Evolutionary conservation across 2,888 invertebrate species (phyloP).

Genomic region (Ischnus inquisitorius): DNA sequence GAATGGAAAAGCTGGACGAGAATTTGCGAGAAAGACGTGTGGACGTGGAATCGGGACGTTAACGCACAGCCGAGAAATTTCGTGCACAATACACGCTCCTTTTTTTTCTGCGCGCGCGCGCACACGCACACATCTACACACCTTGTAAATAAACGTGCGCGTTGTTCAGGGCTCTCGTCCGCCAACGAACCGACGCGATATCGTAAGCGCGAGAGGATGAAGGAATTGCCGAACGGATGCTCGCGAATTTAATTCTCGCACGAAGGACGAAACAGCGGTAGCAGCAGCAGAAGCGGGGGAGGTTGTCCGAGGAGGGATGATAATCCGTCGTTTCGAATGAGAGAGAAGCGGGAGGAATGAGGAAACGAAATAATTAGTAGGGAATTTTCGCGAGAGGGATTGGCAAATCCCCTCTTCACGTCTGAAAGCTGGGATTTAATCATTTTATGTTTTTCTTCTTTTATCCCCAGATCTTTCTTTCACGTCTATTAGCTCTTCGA

Average conservation of each 20-base stretch:
- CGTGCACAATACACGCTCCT: neutral
- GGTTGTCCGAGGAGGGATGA: slow-evolving; percentile 23
- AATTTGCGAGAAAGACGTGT: neutral
- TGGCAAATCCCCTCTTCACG: slow-evolving; percentile 48
- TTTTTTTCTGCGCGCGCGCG: neutral
- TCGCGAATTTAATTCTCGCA: slow-evolving; percentile 32
- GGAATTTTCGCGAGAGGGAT: slow-evolving; percentile 49
- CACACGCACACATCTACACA: too few relatives aligned
- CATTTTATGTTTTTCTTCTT: neutral
- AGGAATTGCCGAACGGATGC: slow-evolving; percentile 32
- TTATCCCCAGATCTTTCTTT: slow-evolving; percentile 18
- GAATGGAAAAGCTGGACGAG: neutral
- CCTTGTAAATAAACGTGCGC: slow-evolving; percentile 1
- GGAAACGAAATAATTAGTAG: slow-evolving; percentile 53
- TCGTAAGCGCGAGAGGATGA: slow-evolving; percentile 23
- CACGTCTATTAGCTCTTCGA: slow-evolving; percentile 11
- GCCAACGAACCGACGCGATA: slow-evolving; percentile 10
- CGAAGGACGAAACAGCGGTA: slow-evolving; percentile 4
- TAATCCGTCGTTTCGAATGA: slow-evolving; percentile 50
- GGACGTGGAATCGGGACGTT: slow-evolving; percentile 16
- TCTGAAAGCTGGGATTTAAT: slow-evolving; percentile 14
- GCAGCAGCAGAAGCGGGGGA: neutral
- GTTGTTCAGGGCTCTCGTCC: slow-evolving; percentile 10
- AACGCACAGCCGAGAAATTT: neutral
- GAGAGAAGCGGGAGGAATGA: slow-evolving; percentile 30